Base-by-base conservation (phyloP, 2,113 vertebrate species). In the Microtus oregoni region DNA sequence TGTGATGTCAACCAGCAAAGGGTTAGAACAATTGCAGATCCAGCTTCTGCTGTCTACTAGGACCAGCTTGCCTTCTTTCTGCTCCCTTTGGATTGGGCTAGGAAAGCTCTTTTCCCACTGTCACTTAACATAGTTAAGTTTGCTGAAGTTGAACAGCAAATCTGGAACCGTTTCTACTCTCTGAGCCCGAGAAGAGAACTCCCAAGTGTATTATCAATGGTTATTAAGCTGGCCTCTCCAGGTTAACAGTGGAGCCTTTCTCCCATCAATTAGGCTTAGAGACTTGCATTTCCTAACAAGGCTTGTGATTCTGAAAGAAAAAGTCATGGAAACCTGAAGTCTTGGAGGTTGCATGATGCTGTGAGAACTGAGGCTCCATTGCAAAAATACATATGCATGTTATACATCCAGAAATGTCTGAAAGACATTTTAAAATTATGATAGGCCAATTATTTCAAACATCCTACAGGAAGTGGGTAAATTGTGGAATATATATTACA, bases 361-460 rank as follows among this genome's bases (percentile, higher is more conserved):
- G 75, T 85, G 50, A 94, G 93, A 96, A 95, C 87, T 94, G 90
- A 95, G 79, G 79, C 87, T 72, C 95, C 86, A 90, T 92, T 94
- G 94, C 97, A 90, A 93, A 96, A 97, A 96, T 96, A 35, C 12
- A 85, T 87, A 85, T 81, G 79, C 55, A 94, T 73, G 77, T 93
- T 91, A 97, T 97, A 96, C 96, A 97, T 97, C 93, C 87, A 92
- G 77, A 96, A 77, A 96, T 91, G 91, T 67, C 86, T 96, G 89
- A 91, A 85, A 55, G 94, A 75, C 96, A 96, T 91, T 94, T 97
- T 97, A 96, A 82, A 96, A 96, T 96, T 97, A 97, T 96, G 94
- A 96, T 78, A 95, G 93, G 75, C 91, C 97, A 97, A 97, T 98
- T 98, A 96, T 96, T 97, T 85, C 96, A 97, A 95, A 95, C 89